Conservation (phyloP, 2,888 invertebrate species). For the Malthinus flaveolus region DNA sequence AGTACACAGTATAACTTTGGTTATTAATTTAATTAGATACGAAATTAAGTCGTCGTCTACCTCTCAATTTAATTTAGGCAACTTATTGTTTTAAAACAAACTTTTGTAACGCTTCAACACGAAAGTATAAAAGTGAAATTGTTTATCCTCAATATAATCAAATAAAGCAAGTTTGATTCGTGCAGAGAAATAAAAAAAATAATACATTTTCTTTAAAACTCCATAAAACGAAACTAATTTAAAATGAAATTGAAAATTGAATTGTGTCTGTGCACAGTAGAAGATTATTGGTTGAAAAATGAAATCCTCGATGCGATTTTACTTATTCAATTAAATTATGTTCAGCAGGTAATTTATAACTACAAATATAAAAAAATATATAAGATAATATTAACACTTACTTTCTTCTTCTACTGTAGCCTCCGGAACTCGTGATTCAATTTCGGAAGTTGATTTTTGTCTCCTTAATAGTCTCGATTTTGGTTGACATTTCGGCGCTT, state of each 20-base stretch:
- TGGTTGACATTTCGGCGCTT: slow-evolving; percentile 81
- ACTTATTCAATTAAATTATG: slow-evolving; percentile 17
- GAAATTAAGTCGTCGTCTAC: too few relatives aligned
- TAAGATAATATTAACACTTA: slow-evolving; percentile 59
- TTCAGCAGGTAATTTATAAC: neutral
- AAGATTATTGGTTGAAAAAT: slow-evolving; percentile 2
- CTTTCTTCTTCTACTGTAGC: slow-evolving; percentile 75
- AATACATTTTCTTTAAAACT: neutral
- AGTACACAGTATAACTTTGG: too few relatives aligned
- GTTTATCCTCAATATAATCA: neutral
- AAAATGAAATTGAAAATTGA: slow-evolving; percentile 3
- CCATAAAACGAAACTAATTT: neutral
- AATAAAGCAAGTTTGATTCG: neutral
- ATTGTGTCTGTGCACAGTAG: neutral
- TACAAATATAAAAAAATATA: slow-evolving; percentile 9
- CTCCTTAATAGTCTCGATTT: slow-evolving; percentile 81
- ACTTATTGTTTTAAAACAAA: neutral
- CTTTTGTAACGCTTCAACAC: neutral
- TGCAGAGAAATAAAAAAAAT: neutral
- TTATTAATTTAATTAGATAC: too few relatives aligned
- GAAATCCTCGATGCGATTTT: slow-evolving; percentile 3
- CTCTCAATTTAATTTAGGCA: too few relatives aligned
- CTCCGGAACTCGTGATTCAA: slow-evolving; percentile 72
- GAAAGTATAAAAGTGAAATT: neutral
- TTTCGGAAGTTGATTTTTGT: slow-evolving; percentile 87